A percentile compares a stretch with the other conserved stretches of the same genome.
Evolutionary conservation across 2,113 vertebrate species (phyloP).

Genomic region (Castor canadensis): DNA sequence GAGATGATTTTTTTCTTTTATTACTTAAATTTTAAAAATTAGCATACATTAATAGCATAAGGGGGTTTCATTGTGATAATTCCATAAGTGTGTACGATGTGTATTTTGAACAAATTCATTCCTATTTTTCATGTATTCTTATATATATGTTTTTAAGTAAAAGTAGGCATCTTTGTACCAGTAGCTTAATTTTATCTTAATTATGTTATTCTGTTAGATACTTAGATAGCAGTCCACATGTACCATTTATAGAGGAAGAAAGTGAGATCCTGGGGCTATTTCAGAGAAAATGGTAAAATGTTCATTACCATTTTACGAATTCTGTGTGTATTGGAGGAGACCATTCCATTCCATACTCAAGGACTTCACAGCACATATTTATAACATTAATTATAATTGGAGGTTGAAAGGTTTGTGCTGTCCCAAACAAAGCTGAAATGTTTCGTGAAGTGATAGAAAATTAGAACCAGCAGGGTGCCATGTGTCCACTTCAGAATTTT

Average conservation of each 20-base stretch:
- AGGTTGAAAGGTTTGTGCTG: constrained; percentile 57
- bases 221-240: neutral
- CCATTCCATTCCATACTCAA: neutral
- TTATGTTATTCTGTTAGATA: neutral
- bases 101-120: too few species aligned
- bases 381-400: constrained; percentile 52
- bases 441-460: constrained; percentile 76
- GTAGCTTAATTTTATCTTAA: neutral
- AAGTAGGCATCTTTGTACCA: neutral
- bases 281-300: neutral
- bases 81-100: neutral
- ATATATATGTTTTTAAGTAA: constrained; percentile 24
- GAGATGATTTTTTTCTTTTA: constrained; percentile 16
- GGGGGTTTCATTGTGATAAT: too few species aligned
- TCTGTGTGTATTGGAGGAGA: neutral
- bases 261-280: neutral
- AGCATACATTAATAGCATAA: too few species aligned
- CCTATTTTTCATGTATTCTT: neutral
- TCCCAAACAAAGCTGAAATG: constrained; percentile 74
- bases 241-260: constrained; percentile 24
- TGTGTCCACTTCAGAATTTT: constrained; percentile 79
- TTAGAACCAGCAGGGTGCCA: constrained; percentile 76
- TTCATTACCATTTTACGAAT: neutral
- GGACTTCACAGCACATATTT: neutral
- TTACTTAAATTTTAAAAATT: too few species aligned